These are phyloP conservation scores for Sclerurus mexicanus DNA, from an alignment of 2,113 vertebrate species.

Conservation along the genomic window DNA sequence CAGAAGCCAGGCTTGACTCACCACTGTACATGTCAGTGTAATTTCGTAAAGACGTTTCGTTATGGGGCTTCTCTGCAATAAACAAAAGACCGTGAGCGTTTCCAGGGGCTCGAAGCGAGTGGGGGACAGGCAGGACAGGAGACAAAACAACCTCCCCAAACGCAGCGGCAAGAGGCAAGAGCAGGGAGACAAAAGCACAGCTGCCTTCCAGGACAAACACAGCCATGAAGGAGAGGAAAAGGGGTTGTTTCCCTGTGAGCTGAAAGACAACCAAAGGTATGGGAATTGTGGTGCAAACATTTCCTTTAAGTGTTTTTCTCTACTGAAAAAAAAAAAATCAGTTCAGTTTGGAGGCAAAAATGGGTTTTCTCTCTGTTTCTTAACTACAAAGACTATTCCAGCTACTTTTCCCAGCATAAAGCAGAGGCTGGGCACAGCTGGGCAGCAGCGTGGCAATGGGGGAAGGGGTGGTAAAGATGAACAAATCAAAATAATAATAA, in stretches of 20 bases:
- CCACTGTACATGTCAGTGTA: constrained; percentile 89
- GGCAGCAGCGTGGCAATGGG: neutral
- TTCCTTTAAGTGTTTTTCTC: neutral
- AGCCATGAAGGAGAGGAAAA: neutral
- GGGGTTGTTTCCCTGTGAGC: neutral
- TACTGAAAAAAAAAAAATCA: no score
- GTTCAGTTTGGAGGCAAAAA: neutral
- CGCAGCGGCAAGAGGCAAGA: neutral
- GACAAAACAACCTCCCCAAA: neutral
- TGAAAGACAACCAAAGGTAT: neutral
- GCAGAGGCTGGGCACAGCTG: neutral
- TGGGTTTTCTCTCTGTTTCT: neutral
- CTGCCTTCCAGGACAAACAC: neutral
- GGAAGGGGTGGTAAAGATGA: neutral
- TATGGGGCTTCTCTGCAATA: constrained; percentile 91
- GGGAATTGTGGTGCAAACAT: neutral
- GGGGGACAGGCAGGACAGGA: neutral
- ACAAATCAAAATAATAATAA: neutral
- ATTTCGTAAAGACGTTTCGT: constrained; percentile 89
- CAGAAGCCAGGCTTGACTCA: constrained; percentile 81
- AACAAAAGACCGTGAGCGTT: constrained; percentile 79
- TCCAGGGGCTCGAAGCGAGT: constrained; percentile 17
- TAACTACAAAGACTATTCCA: neutral
- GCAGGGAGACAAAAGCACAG: neutral
- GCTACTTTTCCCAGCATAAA: neutral